Base-by-base conservation (phyloP, 2,888 invertebrate species). In the Drosophila eohydei region DNA sequence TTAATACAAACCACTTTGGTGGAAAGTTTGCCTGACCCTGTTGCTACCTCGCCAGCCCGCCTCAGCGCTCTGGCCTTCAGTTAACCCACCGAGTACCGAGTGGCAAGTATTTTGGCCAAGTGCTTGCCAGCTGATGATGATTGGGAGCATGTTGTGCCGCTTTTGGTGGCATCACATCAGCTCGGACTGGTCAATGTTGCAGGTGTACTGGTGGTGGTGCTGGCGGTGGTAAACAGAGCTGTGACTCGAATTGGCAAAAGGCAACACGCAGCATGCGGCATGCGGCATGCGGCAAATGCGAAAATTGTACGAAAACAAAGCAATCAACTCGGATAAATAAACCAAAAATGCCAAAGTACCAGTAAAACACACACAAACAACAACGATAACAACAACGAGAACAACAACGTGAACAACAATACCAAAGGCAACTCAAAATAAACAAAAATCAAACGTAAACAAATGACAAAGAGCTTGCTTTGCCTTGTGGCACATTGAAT, bases 1-100 rank as follows among this genome's bases (percentile, higher is more conserved):
- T 86, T 86, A 86, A 86, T 86, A 86, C 89, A 89, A 84, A 89
- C 86, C 86, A 86, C 84, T 84, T 87, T 87, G 89, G 89, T 84
- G 82, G 71, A 86, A 86, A 86, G 77, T 86, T 86, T 76, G 38
- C 74, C 75, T 84, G 89, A 86, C 86, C 89, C 86, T 87, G 86
- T 80, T 86, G 87, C 34, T 36, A n/a, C 84, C 89, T 43, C 48
- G 51, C 36, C 46, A 40, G 9, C 28, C n/a, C n/a, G 44, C 54
- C 55, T 26, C 26, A 26, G 2, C 11, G 40, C 40, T 38, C n/a
- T 3, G 36, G 28, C 36, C 51, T 6, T 7, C 34, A 34, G n/a
- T 34, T 21, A 21, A 14, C 38, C 38, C 14, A 21, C 26, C 26
- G 21, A 52, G 34, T 12, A 3, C 52, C n/a, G 26, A 26, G 40